Conservation (phyloP, 2,113 vertebrate genomes). For the Saccopteryx leptura region DNA sequence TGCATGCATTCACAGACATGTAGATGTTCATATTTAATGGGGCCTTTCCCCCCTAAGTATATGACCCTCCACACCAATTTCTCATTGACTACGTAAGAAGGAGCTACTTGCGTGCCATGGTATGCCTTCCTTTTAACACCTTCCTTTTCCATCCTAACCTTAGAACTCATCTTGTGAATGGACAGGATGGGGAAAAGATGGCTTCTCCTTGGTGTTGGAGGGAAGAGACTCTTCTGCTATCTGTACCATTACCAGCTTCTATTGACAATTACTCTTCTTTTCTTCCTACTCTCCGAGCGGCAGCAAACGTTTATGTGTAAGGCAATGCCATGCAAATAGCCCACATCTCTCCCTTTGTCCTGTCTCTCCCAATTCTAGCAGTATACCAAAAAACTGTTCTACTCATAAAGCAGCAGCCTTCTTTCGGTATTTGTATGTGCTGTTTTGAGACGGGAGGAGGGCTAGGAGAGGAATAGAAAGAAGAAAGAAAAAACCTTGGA, state of each 20-base stretch:
- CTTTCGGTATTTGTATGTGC: slow-evolving; percentile 26
- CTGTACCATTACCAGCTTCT: background rate
- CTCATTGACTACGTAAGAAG: background rate
- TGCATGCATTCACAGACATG: background rate
- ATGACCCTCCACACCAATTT: background rate
- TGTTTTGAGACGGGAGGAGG: background rate
- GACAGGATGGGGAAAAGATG: background rate
- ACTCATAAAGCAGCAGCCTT: background rate
- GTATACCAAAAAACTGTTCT: background rate
- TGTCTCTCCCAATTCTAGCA: background rate
- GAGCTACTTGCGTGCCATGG: background rate
- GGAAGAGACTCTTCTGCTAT: background rate
- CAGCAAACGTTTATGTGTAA: background rate
- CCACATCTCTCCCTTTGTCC: background rate
- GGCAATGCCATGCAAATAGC: background rate
- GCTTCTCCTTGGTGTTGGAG: background rate
- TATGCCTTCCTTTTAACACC: background rate
- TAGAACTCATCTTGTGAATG: background rate
- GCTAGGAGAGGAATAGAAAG: background rate
- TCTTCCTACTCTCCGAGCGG: background rate
- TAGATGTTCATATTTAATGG: background rate
- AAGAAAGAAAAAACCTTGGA: background rate
- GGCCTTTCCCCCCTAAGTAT: background rate
- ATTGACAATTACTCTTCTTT: background rate
- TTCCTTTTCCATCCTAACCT: background rate